Evolutionary conservation across 1,140 invertebrate species (phyloP), one percentile per base, ranked within the genome.

Genomic region (Babylonia areolata): DNA sequence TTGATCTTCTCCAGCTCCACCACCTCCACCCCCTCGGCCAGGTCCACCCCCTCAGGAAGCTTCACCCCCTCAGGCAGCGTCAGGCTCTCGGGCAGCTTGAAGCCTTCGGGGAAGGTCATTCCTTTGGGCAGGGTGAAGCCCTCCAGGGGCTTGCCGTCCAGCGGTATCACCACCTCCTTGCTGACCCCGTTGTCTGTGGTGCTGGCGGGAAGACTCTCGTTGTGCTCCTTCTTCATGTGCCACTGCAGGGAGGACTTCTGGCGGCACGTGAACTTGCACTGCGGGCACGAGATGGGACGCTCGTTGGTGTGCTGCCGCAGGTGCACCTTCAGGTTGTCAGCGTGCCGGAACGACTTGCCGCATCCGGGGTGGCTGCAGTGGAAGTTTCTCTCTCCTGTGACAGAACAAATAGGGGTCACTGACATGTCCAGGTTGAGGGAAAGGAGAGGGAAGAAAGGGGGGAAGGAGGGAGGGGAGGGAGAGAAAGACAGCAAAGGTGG

Each of bases 271-370:
- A 93, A 93, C 46, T 89, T 87, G 87, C 92, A 92, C 31, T 90
- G 95, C 85, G 97, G 96, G 92, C 97, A 98, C 83, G 96, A 95
- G 91, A 97, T 97, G 0, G 97, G 97, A 58, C 97, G 96, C 93
- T 97, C 97, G 85, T 97, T 97, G 2, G 97, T 97, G 91, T 97
- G 97, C 92, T 96, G 96, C 42, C 97, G 95, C 58, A 96, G 94
- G 93, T 98, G 97, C 89, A 97, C 97, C 90, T 97, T 97, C 89
- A 97, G 95, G 28, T 93, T 93, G 87, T 93, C 92, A 78, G 91
- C 85, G 88, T 93, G 92, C 17, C 92, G 87, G 85, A 93, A 94
- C 3, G 91, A 91, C 87, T 92, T 93, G 28, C 91, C 89, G 89
- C 93, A 94, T 28, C 89, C 91, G 28, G 88, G 87, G 89, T 89